A percentile compares a stretch with the other conserved stretches of the same genome.
These are phyloP conservation scores for Bombus impatiens DNA, from an alignment of 1,140 invertebrate species.

Conservation along the genomic window DNA sequence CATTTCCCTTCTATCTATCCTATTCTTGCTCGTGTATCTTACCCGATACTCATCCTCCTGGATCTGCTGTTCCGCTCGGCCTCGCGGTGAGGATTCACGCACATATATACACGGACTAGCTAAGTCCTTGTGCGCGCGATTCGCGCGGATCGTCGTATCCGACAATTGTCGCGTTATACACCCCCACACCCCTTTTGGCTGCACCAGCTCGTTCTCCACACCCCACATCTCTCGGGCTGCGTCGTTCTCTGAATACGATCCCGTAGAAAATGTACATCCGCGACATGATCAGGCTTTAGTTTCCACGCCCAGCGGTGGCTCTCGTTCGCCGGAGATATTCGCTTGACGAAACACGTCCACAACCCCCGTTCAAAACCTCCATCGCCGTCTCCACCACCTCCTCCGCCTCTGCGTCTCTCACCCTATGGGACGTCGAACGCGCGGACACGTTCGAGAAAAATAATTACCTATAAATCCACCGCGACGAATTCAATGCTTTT, in stretches of 20 bases:
- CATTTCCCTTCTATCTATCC: not conserved
- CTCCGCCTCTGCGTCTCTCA: conserved; percentile 12
- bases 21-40: conserved; percentile 10
- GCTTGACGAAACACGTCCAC: conserved; percentile 58
- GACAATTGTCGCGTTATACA: conserved; percentile 78
- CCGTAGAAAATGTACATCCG: conserved; percentile 70
- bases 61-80: conserved; percentile 35
- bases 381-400: not conserved
- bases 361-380: not conserved
- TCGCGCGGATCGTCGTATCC: conserved; percentile 77
- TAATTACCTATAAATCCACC: conserved; percentile 81
- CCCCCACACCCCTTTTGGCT: conserved; percentile 23
- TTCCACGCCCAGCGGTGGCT: conserved; percentile 66
- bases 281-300: conserved; percentile 69
- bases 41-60: not conserved
- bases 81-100: conserved; percentile 47
- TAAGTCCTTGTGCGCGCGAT: conserved; percentile 74
- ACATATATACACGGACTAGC: conserved; percentile 51
- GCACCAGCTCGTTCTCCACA: conserved; percentile 34
- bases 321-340: conserved; percentile 60
- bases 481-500: conserved; percentile 53
- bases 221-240: conserved; percentile 30
- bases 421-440: conserved; percentile 5
- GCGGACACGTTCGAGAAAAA: conserved; percentile 67
- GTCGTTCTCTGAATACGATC: conserved; percentile 66